Percentiles rank a stretch among this genome's conserved stretches.
phyloP scores from a whole-genome alignment of 2,888 invertebrate species.

The Xylota segnis region DNA sequence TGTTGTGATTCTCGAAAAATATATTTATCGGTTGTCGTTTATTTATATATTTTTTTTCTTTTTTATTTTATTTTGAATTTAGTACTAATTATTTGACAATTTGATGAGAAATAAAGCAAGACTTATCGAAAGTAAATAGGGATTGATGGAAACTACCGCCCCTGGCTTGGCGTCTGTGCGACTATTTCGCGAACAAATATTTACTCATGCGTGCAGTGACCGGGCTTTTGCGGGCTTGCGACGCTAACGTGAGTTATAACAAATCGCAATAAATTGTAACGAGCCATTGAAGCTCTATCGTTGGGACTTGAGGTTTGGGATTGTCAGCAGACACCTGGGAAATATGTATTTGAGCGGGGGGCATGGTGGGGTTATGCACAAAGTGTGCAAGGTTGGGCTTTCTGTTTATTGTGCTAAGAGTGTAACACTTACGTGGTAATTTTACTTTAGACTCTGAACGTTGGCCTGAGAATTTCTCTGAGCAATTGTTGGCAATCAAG shows the following conservation, averaged over 20 bases:
- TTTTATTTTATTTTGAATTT: neutral
- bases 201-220: conserved; percentile 45
- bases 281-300: neutral
- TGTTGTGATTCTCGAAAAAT: neutral
- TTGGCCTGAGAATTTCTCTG: neutral
- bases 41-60: neutral
- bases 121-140: conserved; percentile 9
- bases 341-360: too few species aligned
- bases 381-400: neutral
- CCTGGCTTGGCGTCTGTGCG: neutral
- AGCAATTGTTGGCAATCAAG: too few species aligned
- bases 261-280: conserved; percentile 5
- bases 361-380: neutral
- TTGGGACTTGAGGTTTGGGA: neutral
- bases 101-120: conserved; percentile 14
- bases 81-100: conserved; percentile 25
- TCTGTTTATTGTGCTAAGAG: neutral
- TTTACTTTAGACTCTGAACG: neutral
- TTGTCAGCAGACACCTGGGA: neutral
- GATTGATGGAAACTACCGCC: conserved; percentile 2
- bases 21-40: neutral
- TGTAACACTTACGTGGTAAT: conserved; percentile 1
- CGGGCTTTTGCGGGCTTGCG: conserved; percentile 2
- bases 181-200: conserved; percentile 31
- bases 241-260: neutral